Evolutionary conservation across 2,888 invertebrate species (phyloP), one percentile per base, ranked within the genome.

Genomic region (Brassicogethes aeneus): DNA sequence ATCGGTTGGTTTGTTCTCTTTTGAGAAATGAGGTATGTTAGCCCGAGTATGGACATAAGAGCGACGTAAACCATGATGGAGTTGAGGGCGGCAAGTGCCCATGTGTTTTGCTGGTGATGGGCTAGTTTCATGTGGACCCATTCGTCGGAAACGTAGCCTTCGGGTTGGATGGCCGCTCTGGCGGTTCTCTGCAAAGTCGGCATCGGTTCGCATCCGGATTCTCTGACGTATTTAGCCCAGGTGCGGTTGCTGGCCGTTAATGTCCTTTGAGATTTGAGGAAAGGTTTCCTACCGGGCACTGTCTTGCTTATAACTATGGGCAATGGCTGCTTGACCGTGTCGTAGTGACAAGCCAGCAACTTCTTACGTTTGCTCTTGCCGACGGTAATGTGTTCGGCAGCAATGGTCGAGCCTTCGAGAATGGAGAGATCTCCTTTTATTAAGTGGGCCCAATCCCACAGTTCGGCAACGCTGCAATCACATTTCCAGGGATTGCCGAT

Each of bases 381-480:
- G 1, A 77, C 72, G 1, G 74, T 72, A 16, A 80, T 77, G 46
- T 79, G 76, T 46, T 77, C 75, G 31, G 77, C 76, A 2, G 74
- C 74, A 31, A 76, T 73, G 50, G 78, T 79, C 1, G 82, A 78
- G 30, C 82, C 82, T 13, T 80, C 71, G 23, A 83, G 68, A 16
- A 82, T 73, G 44, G 77, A 73, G 34, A 82, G 63, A 52, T 81
- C 76, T 8, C 77, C 77, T 54, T 79, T 79, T 23, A 74, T 74
- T 62, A 78, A 72, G 29, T 76, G 68, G 0, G 82, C 82, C 83
- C 83, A 83, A 52, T 80, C 76, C 83, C 83, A 83, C 70, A 81
- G 75, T 42, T 80, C 79, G 0, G 77, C 77, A 15, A 83, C 74
- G 46, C 77, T 75, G 52, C 83, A 84, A 52, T 80, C 77, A 55